Conservation (phyloP, 2,888 invertebrate species). For the Drosophila niveifrons region DNA sequence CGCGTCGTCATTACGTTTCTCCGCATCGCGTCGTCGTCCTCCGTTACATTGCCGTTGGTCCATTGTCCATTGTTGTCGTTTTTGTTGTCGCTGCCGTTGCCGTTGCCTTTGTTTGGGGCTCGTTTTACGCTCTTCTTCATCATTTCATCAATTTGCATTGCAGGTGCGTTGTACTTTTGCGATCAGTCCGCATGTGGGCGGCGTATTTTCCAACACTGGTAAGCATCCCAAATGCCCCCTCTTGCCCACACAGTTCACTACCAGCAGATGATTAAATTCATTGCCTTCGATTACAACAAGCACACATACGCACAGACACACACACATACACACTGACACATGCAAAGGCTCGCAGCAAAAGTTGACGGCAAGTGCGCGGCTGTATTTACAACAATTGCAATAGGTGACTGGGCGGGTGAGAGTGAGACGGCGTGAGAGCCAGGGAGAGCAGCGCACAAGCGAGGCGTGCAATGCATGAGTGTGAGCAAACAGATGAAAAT, state of each 20-base stretch:
- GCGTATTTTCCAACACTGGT: slow-evolving; percentile 66
- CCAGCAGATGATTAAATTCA: slow-evolving; percentile 61
- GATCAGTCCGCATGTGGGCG: slow-evolving; percentile 47
- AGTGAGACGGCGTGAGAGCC: slow-evolving; percentile 27
- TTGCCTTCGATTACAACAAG: slow-evolving; percentile 61
- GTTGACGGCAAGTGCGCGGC: slow-evolving; percentile 56
- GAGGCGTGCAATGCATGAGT: slow-evolving; percentile 4
- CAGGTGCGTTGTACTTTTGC: slow-evolving; percentile 66
- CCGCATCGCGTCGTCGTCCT: slow-evolving; percentile 35
- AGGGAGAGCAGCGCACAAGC: slow-evolving; percentile 6
- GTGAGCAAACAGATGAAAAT: slow-evolving; percentile 65
- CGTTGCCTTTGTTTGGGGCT: slow-evolving; percentile 44
- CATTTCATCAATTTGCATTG: slow-evolving; percentile 38
- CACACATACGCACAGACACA: slow-evolving; percentile 31
- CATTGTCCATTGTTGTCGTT: slow-evolving; percentile 40
- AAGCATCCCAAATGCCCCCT: slow-evolving; percentile 55
- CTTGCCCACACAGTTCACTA: slow-evolving; percentile 15
- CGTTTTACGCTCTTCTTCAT: slow-evolving; percentile 9
- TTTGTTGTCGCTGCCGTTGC: slow-evolving; percentile 18
- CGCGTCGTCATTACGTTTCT: slow-evolving; percentile 44
- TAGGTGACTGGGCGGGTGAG: slow-evolving; percentile 18
- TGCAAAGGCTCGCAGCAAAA: slow-evolving; percentile 23
- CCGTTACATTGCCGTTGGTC: slow-evolving; percentile 65
- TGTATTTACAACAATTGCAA: slow-evolving; percentile 62
- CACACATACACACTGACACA: slow-evolving; percentile 17